phyloP scores from a whole-genome alignment of 2,113 vertebrate genomes.

The Melanerpes formicivorus region DNA sequence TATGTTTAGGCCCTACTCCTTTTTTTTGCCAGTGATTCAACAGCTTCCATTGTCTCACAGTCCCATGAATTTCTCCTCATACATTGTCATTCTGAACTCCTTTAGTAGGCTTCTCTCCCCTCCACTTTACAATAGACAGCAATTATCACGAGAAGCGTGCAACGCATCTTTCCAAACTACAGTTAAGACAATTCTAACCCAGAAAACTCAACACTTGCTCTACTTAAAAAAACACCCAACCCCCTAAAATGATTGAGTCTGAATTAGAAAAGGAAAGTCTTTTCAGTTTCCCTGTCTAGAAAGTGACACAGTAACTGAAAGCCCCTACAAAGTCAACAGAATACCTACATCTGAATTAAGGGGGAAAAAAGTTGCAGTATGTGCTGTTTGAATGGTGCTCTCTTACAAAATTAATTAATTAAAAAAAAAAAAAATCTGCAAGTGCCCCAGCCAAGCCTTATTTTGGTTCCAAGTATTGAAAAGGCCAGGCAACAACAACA shows the following conservation, averaged over 20 bases:
- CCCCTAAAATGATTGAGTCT: not conserved
- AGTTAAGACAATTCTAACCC: not conserved
- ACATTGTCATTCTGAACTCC: not conserved
- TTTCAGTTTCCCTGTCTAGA: not conserved
- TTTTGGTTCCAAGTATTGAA: not conserved
- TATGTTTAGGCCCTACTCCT: not conserved
- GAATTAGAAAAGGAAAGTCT: not conserved
- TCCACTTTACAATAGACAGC: not conserved
- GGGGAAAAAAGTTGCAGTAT: conserved; percentile 8
- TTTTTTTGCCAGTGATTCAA: not conserved
- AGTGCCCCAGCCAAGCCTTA: conserved; percentile 22
- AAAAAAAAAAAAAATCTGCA: not conserved
- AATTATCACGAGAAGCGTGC: not conserved
- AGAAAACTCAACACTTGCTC: not conserved
- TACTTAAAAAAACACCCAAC: not conserved
- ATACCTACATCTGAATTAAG: not conserved
- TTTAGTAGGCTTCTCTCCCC: not conserved
- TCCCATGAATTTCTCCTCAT: not conserved
- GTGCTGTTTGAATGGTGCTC: conserved; percentile 51
- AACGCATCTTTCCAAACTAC: not conserved
- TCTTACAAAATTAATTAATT: not conserved
- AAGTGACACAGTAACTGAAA: not conserved
- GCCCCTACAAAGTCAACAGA: not conserved
- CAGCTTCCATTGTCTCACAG: not conserved
- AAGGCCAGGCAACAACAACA: conserved; percentile 29